phyloP scores from a whole-genome alignment of 2,113 vertebrate genomes.

The Sorex araneus region DNA sequence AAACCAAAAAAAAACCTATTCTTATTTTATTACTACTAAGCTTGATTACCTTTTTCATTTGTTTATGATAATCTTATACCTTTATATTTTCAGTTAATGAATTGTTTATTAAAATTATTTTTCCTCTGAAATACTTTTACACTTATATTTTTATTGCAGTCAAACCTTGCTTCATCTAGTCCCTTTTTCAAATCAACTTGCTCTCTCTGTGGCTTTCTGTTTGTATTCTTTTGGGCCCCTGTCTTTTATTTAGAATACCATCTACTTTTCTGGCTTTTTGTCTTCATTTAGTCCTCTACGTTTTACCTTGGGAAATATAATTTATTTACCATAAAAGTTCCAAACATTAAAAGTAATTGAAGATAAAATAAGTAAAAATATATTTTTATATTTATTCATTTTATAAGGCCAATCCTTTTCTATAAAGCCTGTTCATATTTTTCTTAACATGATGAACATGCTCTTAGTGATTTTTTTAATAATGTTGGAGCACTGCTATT shows the following conservation, averaged over 20 bases:
- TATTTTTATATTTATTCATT: not conserved
- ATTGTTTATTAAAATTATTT: not conserved
- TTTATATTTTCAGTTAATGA: slow-evolving; percentile 8
- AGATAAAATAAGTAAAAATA: slow-evolving; percentile 1
- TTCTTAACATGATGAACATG: not conserved
- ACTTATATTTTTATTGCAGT: not conserved
- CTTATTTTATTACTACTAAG: not conserved
- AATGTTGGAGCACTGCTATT: no score
- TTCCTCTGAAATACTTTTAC: not conserved
- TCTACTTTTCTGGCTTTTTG: slow-evolving; percentile 21
- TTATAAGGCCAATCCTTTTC: no score
- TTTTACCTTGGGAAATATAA: slow-evolving; percentile 53
- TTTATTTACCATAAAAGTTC: slow-evolving; percentile 57
- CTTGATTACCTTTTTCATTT: slow-evolving; percentile 40
- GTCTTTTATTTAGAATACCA: not conserved
- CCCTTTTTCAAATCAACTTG: not conserved
- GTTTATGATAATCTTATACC: not conserved
- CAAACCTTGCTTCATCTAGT: not conserved
- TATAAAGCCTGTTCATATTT: slow-evolving; percentile 17
- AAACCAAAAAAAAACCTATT: no score
- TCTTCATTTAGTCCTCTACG: not conserved
- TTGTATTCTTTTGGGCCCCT: not conserved
- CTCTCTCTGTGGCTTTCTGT: not conserved
- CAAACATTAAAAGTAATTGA: slow-evolving; percentile 18
- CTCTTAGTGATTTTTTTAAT: slow-evolving; percentile 7